Conservation (phyloP, 2,113 vertebrate species). For the Actenoides lindsayi region DNA sequence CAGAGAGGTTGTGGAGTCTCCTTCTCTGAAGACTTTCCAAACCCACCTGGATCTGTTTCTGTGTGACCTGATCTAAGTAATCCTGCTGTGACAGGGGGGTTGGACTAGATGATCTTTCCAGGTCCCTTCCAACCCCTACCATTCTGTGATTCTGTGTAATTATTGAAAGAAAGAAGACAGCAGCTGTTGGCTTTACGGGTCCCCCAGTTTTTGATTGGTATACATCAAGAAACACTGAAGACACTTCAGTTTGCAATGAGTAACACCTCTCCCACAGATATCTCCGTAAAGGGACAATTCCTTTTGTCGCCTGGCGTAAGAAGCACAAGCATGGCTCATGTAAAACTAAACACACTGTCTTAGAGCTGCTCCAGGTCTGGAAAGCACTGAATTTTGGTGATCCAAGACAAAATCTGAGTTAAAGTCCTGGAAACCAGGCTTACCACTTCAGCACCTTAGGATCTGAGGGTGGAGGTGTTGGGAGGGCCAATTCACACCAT, state of each 20-base stretch:
- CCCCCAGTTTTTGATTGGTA: background rate
- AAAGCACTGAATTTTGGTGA: background rate
- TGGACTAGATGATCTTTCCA: too few relatives aligned
- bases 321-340: background rate
- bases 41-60: too few relatives aligned
- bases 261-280: background rate
- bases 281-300: background rate
- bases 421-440: background rate
- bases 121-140: too few relatives aligned
- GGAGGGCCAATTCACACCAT: background rate
- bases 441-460: background rate
- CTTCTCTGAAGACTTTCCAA: too few relatives aligned
- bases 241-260: background rate
- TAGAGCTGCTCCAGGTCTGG: background rate
- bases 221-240: background rate
- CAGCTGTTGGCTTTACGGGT: background rate
- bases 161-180: background rate
- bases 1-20: too few relatives aligned
- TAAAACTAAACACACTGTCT: background rate
- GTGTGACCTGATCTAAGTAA: too few relatives aligned
- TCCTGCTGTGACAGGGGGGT: too few relatives aligned
- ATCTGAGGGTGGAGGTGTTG: background rate
- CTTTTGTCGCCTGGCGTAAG: background rate
- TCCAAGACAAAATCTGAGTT: background rate
- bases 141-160: background rate